Conservation (phyloP, 2,888 invertebrate species). For the Caenorhabditis zanzibari region DNA sequence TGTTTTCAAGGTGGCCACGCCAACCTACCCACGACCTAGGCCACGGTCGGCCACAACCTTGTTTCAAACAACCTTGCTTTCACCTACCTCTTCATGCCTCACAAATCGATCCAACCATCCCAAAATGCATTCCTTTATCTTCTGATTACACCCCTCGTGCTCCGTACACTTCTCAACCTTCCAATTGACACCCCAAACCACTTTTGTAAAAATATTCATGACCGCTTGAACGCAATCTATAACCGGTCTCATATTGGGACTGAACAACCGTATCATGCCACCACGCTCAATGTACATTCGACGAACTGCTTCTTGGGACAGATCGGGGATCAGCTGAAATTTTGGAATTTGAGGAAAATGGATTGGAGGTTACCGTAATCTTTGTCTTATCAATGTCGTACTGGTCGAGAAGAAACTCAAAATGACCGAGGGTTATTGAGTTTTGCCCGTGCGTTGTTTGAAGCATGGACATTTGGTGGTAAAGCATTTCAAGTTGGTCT, state of each 20-base stretch:
- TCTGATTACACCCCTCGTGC: neutral
- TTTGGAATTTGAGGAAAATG: no score
- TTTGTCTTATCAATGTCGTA: neutral
- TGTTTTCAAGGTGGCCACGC: no score
- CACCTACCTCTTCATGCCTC: no score
- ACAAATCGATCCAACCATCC: neutral
- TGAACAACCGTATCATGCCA: neutral
- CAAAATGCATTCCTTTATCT: neutral
- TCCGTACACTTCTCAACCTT: neutral
- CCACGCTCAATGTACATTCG: neutral
- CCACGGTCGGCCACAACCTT: no score
- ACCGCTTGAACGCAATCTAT: no score
- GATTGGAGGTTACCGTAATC: neutral
- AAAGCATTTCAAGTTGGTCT: no score
- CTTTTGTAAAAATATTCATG: neutral
- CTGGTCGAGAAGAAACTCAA: no score
- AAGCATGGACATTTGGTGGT: no score
- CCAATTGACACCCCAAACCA: neutral
- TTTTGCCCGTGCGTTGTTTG: no score
- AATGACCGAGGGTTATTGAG: no score
- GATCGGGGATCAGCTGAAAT: neutral
- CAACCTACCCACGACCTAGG: no score
- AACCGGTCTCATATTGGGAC: neutral
- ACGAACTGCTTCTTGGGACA: neutral
- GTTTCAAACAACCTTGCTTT: no score